Percentiles rank a stretch among this genome's conserved stretches.
phyloP scores from a whole-genome alignment of 1,140 invertebrate species.

The Nebria ingens region DNA sequence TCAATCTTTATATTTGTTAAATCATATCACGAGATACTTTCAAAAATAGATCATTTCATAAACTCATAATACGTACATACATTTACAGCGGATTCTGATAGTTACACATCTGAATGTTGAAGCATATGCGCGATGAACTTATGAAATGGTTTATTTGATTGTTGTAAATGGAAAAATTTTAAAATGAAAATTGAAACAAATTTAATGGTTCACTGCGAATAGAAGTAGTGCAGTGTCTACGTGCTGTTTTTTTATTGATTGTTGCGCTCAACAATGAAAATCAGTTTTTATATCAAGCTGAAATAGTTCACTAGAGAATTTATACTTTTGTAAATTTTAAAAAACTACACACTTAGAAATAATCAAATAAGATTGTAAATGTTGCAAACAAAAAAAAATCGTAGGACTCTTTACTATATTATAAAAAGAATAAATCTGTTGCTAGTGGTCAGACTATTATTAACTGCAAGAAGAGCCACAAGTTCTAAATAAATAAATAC shows the following conservation, averaged over 20 bases:
- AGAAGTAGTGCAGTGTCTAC: constrained; percentile 4
- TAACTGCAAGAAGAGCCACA: too few relatives aligned
- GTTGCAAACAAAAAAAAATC: background rate
- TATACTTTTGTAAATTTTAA: constrained; percentile 9
- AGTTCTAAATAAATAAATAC: constrained; percentile 9
- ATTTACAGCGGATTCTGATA: too few relatives aligned
- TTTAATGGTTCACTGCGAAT: background rate
- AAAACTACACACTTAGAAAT: constrained; percentile 3
- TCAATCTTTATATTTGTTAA: too few relatives aligned
- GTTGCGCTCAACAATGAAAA: background rate
- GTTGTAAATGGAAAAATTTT: too few relatives aligned
- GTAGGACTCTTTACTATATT: constrained; percentile 9
- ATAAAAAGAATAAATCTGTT: too few relatives aligned
- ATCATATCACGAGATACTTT: too few relatives aligned
- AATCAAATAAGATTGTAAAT: background rate
- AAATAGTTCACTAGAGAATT: constrained; percentile 7
- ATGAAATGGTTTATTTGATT: too few relatives aligned
- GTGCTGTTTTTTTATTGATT: constrained; percentile 4
- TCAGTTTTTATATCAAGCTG: constrained; percentile 8
- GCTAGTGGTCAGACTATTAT: constrained; percentile 20
- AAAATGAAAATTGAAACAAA: too few relatives aligned
- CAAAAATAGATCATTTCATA: too few relatives aligned
- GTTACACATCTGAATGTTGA: too few relatives aligned
- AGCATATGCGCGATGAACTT: too few relatives aligned
- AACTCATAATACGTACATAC: too few relatives aligned